phyloP scores from a whole-genome alignment of 2,113 vertebrate genomes.

The Oreochromis niloticus region DNA sequence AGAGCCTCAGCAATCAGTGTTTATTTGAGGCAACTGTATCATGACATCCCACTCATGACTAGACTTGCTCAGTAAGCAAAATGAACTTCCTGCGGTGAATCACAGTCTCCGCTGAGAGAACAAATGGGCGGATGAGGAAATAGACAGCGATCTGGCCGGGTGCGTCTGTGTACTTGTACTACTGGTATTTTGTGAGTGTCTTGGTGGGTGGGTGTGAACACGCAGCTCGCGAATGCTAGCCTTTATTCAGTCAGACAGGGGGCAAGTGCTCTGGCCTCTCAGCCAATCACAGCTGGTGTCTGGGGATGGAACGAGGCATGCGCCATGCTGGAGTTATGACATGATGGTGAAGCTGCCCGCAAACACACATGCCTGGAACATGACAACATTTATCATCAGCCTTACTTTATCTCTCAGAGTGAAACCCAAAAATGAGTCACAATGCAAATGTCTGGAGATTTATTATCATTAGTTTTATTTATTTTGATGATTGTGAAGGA shows the following conservation, averaged over 20 bases:
- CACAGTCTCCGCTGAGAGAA: background rate
- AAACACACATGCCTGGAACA: background rate
- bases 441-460: rapidly evolving
- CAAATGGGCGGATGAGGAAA: background rate
- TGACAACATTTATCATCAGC: background rate
- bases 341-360: background rate
- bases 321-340: background rate
- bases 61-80: background rate
- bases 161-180: background rate
- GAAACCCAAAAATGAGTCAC: background rate
- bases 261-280: background rate
- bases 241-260: background rate
- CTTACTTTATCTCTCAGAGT: background rate
- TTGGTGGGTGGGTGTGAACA: background rate
- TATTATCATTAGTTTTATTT: background rate
- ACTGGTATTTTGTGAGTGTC: background rate
- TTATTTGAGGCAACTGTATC: background rate
- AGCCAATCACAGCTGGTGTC: background rate
- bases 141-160: background rate
- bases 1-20: background rate
- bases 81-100: background rate
- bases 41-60: background rate
- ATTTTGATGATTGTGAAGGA: background rate
- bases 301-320: rapidly evolving
- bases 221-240: background rate